Conservation (phyloP, 2,113 vertebrate species). For the Paralichthys olivaceus region DNA sequence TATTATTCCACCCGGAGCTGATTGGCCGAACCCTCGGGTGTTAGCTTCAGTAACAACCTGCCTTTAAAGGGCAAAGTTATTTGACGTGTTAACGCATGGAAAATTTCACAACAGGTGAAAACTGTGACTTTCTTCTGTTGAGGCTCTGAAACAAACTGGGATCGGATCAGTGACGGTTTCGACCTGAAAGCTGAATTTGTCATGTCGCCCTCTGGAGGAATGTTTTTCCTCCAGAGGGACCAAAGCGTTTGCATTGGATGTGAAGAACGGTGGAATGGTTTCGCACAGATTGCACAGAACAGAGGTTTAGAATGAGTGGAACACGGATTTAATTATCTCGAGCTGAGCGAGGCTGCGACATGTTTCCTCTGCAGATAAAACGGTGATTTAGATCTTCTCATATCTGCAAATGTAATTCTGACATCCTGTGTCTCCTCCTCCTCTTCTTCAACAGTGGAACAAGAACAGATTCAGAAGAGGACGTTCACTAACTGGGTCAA, state of each 20-base stretch:
- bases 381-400: too few relatives aligned
- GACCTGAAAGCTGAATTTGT: neutral
- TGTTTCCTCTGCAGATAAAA: too few relatives aligned
- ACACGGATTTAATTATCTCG: too few relatives aligned
- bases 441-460: conserved; percentile 84
- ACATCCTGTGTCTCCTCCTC: conserved; percentile 6
- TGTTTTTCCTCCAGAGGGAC: neutral
- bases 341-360: too few relatives aligned
- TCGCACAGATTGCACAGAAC: too few relatives aligned
- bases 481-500: conserved; percentile 98
- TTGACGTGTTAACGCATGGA: neutral
- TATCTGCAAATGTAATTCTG: too few relatives aligned
- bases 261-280: too few relatives aligned
- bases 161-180: neutral
- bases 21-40: conserved; percentile 19
- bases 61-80: neutral
- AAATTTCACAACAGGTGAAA: conserved; percentile 1
- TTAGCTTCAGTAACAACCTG: neutral
- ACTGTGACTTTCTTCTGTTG: neutral
- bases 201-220: neutral
- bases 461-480: conserved; percentile 94
- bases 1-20: neutral
- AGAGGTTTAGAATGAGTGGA: too few relatives aligned
- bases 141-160: neutral
- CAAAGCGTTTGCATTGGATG: too few relatives aligned